Evolutionary conservation across 2,797 vertebrate species (phyloP), one percentile per base, ranked within the genome.

Genomic region (Sebastes matsubarae): DNA sequence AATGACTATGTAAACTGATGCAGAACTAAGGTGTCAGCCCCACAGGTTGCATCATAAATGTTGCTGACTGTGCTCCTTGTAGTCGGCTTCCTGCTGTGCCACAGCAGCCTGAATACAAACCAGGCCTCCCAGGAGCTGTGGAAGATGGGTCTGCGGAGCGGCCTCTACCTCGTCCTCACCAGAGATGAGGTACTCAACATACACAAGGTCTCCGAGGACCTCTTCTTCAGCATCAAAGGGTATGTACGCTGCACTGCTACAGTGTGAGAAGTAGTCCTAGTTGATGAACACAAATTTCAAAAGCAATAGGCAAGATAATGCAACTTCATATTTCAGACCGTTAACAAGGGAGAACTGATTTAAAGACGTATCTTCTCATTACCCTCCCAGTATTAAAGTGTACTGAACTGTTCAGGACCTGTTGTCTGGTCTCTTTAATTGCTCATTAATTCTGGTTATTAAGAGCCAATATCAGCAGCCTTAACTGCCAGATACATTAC

Each of bases 81-180:
- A 99, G 98, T 99, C 34, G 97, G 98, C 13, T 99, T 98, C 95
- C 93, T 99, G 91, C 91, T 98, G 93, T 99, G 97, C 82, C 97
- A 97, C 50, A 95, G 88, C 79, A 97, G 96, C 25, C 94, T 99
- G 82, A 96, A 95, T 66, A 64, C 89, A 1, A 95, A 96, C 60
- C 90, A 88, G 36, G 87, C 90, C 6, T 97, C 97, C 60, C 96
- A 94, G 93, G 96, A 96, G 30, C 93, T 99, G 86, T 99, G 98
- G 98, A 97, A 97, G 87, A 91, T 94, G 93, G 97, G 95, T 13
- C 95, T 99, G 68, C 96, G 96, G 72, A 96, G 97, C 0, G 95
- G 97, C 16, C 86, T 98, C 59, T 96, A 94, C 81, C 38, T 99
- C 89, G 95, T 93, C 30, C 95, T 99, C 24, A 93, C 96, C 85